Base-by-base conservation (phyloP, 1,140 invertebrate species). In the Drosophila navojoa region DNA sequence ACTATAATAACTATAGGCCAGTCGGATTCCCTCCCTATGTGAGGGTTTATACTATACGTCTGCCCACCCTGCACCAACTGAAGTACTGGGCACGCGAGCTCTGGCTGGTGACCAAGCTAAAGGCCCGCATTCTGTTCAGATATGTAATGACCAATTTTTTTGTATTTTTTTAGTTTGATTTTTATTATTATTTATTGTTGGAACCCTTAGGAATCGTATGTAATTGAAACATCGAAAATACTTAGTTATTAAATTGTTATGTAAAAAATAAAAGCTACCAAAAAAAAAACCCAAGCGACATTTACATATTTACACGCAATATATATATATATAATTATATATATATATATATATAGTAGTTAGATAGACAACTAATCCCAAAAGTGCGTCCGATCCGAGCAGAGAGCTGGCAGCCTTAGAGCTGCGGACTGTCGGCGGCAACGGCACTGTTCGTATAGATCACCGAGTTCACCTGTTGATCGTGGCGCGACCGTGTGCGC, bases 191-290 rank as follows among this genome's bases (percentile, higher is more conserved):
- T 22, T 22, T 66, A 75, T 57, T 47, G 60, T 45, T 75, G 47
- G 71, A 76, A 81, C 82, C 79, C 71, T 75, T 75, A 59, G 64
- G 60, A 81, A 82, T 71, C 64, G 64, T 70, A 82, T 71, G 69
- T 70, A 84, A 76, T 81, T 81, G 80, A 81, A 81, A 81, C 79
- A 81, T 68, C 71, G 32, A 81, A 66, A 44, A 66, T 59, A 68
- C 74, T 68, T 52, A 59, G 25, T 27, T 15, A 57, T 70, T 52
- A 52, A 42, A 60, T 38, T 62, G 40, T 40, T 57, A 50, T 25
- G 22, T 62, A 45, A 40, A 59, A 55, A 81, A 66, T 29, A 61
- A 66, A 64, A 61, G 59, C 63, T 57, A 68, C 62, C 32, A 32
- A 32, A 81, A 81, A 60, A 64, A 75, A 63, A 74, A 81, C 75